phyloP scores from a whole-genome alignment of 2,113 vertebrate genomes.

The Tachuris rubrigastra region DNA sequence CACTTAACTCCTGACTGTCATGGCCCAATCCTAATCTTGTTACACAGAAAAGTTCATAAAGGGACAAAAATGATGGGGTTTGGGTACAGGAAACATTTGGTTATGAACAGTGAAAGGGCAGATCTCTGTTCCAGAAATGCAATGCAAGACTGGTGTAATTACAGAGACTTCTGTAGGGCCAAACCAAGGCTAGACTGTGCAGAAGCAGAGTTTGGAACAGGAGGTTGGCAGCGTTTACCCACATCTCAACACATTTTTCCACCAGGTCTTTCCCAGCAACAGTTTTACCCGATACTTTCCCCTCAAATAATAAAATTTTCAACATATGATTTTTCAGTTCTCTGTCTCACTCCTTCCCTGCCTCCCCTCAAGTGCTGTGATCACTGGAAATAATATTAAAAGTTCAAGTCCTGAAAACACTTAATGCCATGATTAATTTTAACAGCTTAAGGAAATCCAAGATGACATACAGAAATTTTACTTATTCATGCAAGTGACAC shows the following conservation, averaged over 20 bases:
- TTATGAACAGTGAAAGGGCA: background rate
- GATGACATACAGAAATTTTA: conserved; percentile 39
- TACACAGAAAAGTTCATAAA: background rate
- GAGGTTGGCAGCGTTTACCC: conserved; percentile 44
- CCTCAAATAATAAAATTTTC: background rate
- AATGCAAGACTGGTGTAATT: conserved; percentile 27
- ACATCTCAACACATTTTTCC: conserved; percentile 55
- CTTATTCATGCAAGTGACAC: conserved; percentile 2
- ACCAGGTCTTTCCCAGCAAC: background rate
- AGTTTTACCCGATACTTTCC: conserved; percentile 28
- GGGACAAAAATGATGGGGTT: background rate
- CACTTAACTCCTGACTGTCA: background rate
- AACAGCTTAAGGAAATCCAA: conserved; percentile 35
- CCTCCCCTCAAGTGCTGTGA: background rate
- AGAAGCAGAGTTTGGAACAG: conserved; percentile 59
- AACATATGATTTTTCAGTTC: conserved; percentile 50
- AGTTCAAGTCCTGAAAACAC: conserved; percentile 41
- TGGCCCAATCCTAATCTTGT: background rate
- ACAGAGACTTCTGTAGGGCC: conserved; percentile 38
- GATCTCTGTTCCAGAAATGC: conserved; percentile 30
- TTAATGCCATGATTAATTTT: conserved; percentile 43
- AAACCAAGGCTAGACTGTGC: conserved; percentile 55
- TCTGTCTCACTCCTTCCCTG: background rate
- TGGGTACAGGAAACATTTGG: conserved; percentile 4
- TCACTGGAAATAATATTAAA: conserved; percentile 59